phyloP scores from a whole-genome alignment of 2,888 invertebrate genomes.

The Anticlea derivata region DNA sequence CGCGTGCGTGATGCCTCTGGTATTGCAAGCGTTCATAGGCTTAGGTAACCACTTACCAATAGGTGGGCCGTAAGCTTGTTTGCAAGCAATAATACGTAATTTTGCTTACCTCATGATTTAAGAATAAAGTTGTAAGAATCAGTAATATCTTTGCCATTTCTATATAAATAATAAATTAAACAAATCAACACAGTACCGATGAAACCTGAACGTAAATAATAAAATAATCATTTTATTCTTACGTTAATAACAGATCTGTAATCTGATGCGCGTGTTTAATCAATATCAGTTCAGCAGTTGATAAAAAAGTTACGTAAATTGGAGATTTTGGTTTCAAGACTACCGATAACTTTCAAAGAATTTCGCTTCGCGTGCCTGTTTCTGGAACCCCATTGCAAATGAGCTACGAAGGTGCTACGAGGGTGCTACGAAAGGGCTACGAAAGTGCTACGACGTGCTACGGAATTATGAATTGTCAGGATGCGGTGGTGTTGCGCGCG shows the following conservation, averaged over 20 bases:
- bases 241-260: slow-evolving; percentile 22
- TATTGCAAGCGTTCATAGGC: too few relatives aligned
- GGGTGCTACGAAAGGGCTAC: too few relatives aligned
- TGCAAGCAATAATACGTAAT: neutral
- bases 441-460: too few relatives aligned
- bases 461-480: too few relatives aligned
- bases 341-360: too few relatives aligned
- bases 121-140: neutral
- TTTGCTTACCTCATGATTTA: slow-evolving; percentile 15
- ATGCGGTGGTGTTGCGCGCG: too few relatives aligned
- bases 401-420: too few relatives aligned
- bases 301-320: slow-evolving; percentile 17
- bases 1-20: too few relatives aligned
- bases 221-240: neutral
- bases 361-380: too few relatives aligned
- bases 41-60: too few relatives aligned
- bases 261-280: slow-evolving; percentile 32
- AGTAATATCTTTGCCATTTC: slow-evolving; percentile 18
- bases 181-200: neutral
- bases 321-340: neutral
- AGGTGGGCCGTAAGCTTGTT: too few relatives aligned
- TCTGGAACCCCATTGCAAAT: too few relatives aligned
- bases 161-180: neutral
- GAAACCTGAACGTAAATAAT: slow-evolving; percentile 11
- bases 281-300: slow-evolving; percentile 11